A percentile compares a stretch with the other conserved stretches of the same genome.
phyloP scores from a whole-genome alignment of 2,888 invertebrate species.

The Agonopterix arenella region DNA sequence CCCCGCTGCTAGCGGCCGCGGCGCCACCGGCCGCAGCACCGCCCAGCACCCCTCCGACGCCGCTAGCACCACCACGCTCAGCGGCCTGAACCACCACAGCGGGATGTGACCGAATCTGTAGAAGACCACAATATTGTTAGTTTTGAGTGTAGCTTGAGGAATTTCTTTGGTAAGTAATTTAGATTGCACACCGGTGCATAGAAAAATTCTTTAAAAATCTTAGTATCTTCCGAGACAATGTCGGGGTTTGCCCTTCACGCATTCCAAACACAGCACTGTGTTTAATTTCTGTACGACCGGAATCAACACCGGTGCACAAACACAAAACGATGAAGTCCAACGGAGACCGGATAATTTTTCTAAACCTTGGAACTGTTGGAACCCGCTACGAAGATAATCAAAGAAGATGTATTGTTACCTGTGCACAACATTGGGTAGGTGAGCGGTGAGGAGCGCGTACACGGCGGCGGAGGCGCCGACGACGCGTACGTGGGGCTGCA shows the following conservation, averaged over 20 bases:
- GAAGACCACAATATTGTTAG: background rate
- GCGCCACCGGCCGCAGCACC: constrained; percentile 22
- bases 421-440: constrained; percentile 88
- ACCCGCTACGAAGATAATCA: background rate
- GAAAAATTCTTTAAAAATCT: background rate
- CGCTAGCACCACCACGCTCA: constrained; percentile 79
- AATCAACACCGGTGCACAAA: no score
- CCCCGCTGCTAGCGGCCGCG: constrained; percentile 7
- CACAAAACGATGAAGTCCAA: no score
- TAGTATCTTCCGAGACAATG: no score
- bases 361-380: background rate
- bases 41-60: constrained; percentile 78
- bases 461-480: constrained; percentile 95
- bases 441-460: constrained; percentile 91
- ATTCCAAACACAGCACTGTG: no score
- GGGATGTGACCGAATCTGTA: constrained; percentile 59
- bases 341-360: background rate
- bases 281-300: no score
- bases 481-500: constrained; percentile 85
- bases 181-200: background rate
- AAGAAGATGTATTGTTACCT: constrained; percentile 28
- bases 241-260: no score
- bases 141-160: background rate
- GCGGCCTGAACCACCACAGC: constrained; percentile 72
- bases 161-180: background rate